Percentiles rank a stretch among this genome's conserved stretches.
These are phyloP conservation scores for Tapirus terrestris DNA, from an alignment of 2,113 vertebrate species.

Conservation along the genomic window DNA sequence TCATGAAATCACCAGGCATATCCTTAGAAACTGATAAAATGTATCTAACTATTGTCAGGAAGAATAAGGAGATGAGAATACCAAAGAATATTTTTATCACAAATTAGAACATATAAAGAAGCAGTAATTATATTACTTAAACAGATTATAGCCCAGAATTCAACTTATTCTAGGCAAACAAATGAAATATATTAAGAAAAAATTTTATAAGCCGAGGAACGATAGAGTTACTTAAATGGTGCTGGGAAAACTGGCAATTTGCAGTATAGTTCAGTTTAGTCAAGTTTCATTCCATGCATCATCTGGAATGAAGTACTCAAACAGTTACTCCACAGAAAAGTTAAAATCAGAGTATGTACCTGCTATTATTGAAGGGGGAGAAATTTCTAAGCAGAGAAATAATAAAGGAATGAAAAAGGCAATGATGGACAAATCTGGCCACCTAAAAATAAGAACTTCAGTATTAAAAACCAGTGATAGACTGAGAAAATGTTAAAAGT, in stretches of 20 bases:
- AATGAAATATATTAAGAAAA: neutral
- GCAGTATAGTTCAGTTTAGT: neutral
- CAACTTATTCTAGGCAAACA: neutral
- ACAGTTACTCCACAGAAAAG: neutral
- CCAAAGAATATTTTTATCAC: neutral
- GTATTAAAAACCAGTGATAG: neutral
- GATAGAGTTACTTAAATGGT: neutral
- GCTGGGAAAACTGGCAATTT: neutral
- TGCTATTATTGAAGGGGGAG: neutral
- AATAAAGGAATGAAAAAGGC: neutral
- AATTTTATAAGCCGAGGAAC: neutral
- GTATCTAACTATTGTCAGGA: neutral
- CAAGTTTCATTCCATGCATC: neutral
- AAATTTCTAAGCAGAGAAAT: conserved; percentile 38
- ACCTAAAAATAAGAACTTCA: neutral
- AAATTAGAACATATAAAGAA: neutral
- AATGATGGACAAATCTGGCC: neutral
- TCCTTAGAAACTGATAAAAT: neutral
- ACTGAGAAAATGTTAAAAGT: conserved; percentile 29
- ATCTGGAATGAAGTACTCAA: neutral
- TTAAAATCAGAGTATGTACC: neutral
- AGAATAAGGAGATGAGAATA: neutral
- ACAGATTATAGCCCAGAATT: neutral
- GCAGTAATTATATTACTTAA: neutral
- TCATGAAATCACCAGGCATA: neutral